phyloP scores from a whole-genome alignment of 2,888 invertebrate genomes.

The Psylliodes chrysocephalus region DNA sequence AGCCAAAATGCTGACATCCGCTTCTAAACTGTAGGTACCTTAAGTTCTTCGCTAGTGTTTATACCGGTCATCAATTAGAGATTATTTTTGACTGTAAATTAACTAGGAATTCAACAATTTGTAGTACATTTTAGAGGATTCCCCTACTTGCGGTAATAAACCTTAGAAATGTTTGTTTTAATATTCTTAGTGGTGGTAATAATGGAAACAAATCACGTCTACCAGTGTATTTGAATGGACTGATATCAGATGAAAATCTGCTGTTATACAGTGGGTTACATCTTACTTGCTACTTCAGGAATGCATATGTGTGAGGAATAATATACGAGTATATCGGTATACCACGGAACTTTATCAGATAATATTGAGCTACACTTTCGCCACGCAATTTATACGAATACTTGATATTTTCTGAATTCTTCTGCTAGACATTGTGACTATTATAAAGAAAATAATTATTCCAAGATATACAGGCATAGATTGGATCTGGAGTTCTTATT shows the following conservation, averaged over 20 bases:
- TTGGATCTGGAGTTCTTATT: slow-evolving; percentile 9
- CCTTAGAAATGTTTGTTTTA: too few relatives aligned
- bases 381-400: slow-evolving; percentile 45
- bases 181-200: too few relatives aligned
- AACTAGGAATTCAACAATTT: too few relatives aligned
- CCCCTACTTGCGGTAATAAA: too few relatives aligned
- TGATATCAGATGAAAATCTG: slow-evolving; percentile 41
- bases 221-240: slow-evolving; percentile 15
- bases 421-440: slow-evolving; percentile 14
- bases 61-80: too few relatives aligned
- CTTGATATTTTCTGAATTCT: slow-evolving; percentile 45
- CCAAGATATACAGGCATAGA: slow-evolving; percentile 5
- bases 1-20: too few relatives aligned
- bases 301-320: slow-evolving; percentile 52
- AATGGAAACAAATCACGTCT: slow-evolving; percentile 9
- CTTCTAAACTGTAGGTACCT: too few relatives aligned
- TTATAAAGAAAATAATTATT: slow-evolving; percentile 28
- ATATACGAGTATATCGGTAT: too few relatives aligned
- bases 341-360: slow-evolving; percentile 56
- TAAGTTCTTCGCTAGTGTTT: too few relatives aligned
- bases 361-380: slow-evolving; percentile 45
- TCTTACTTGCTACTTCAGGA: slow-evolving; percentile 57
- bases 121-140: too few relatives aligned
- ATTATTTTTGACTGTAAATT: too few relatives aligned
- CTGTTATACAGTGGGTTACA: slow-evolving; percentile 57